Evolutionary conservation across 1,140 invertebrate species (phyloP).

Genomic region (Drosophila ogumai): DNA sequence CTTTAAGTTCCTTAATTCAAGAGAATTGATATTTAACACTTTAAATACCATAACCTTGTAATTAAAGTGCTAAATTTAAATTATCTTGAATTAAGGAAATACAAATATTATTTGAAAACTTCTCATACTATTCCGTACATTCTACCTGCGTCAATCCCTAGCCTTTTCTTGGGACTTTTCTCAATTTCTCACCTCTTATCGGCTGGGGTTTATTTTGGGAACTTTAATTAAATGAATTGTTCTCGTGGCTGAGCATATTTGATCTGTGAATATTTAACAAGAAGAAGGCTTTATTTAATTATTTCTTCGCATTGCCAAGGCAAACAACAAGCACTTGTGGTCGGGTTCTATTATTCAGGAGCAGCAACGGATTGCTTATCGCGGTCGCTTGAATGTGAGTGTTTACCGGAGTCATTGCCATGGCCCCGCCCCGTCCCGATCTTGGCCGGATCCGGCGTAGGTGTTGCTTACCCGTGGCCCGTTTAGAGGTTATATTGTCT

Average conservation of each 20-base stretch:
- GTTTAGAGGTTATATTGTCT: slow-evolving; percentile 65
- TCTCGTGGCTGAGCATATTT: slow-evolving; percentile 50
- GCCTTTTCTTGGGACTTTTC: slow-evolving; percentile 15
- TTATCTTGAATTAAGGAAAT: no score
- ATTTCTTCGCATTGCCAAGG: slow-evolving; percentile 63
- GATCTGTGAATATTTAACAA: slow-evolving; percentile 65
- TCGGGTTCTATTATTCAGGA: slow-evolving; percentile 51
- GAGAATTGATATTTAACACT: no score
- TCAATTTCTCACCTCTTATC: slow-evolving; percentile 61
- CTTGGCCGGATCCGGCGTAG: slow-evolving; percentile 43
- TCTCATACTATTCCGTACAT: no score
- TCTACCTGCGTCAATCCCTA: slow-evolving; percentile 53
- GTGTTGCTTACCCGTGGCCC: slow-evolving; percentile 58
- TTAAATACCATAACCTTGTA: no score
- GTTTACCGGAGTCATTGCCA: slow-evolving; percentile 51
- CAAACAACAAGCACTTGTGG: slow-evolving; percentile 54
- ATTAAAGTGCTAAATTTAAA: no score
- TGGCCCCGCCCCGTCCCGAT: slow-evolving; percentile 25
- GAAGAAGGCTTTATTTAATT: slow-evolving; percentile 76
- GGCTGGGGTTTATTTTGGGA: slow-evolving; percentile 47
- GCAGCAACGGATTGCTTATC: slow-evolving; percentile 25
- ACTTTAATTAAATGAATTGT: slow-evolving; percentile 72
- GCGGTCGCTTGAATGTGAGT: slow-evolving; percentile 1
- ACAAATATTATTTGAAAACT: background rate
- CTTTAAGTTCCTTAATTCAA: background rate